Evolutionary conservation across 1,140 invertebrate genomes (phyloP), one percentile per base, ranked within the genome.

Genomic region (Cylas formicarius): DNA sequence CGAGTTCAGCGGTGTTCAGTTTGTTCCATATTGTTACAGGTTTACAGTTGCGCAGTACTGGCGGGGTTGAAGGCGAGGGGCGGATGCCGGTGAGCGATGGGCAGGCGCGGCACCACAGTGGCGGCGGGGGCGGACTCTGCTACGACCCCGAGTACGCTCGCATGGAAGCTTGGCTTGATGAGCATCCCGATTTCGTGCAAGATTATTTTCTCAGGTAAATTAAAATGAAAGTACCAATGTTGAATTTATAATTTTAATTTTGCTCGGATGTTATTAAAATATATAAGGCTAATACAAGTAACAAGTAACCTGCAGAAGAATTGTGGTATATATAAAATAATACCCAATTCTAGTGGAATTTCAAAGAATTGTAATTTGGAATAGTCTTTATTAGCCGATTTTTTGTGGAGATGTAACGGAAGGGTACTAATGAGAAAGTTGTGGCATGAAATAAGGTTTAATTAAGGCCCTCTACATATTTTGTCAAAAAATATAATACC

Each of bases 91-190:
- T 74, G 63, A 48, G 37, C 20, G 76, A 73, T 72, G 72, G 69
- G 66, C 62, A 56, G 44, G 57, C 48, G 67, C 71, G 52, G 64
- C 37, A 48, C 32, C 50, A 61, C 18, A 55, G 59, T 44, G 55
- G 53, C 31, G 57, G 68, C 62, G 57, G 65, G 71, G 60, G 72
- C 71, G 60, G 69, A 67, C 54, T 71, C 62, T 62, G 72, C 61
- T 87, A 87, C 66, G 84, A 90, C 67, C 77, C 83, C 21, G 85
- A 90, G 65, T 87, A 84, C 64, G 83, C 86, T 9, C 76, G 81
- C 27, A 87, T 90, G 67, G 87, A 92, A 67, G 78, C 88, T 46
- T 97, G 92, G 92, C 77, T 97, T 33, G 92, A 97, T 69, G 90
- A 95, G 63, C 90, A 97, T 70, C 90, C 87, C 43, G 87, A 92